Evolutionary conservation across 1,140 invertebrate species (phyloP).

Genomic region (Bombus turneri): DNA sequence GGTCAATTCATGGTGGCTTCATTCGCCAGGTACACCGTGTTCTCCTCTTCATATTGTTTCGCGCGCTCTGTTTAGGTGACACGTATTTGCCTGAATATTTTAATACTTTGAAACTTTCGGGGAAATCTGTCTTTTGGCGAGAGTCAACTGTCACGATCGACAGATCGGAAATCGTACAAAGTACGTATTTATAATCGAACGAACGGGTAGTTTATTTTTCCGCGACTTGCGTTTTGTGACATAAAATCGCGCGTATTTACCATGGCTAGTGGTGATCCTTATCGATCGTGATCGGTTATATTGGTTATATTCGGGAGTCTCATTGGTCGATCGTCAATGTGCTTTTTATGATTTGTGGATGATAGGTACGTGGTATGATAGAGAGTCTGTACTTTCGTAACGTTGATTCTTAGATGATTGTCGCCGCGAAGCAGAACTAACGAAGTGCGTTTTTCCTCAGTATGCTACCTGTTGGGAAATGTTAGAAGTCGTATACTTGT

Average conservation of each 20-base stretch:
- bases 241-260: background rate
- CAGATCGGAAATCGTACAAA: too few relatives aligned
- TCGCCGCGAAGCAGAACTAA: too few relatives aligned
- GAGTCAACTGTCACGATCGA: background rate
- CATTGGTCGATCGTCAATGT: background rate
- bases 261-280: background rate
- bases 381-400: background rate
- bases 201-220: background rate
- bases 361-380: background rate
- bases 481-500: background rate
- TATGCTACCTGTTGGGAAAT: background rate
- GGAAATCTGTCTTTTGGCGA: background rate
- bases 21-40: slow-evolving; percentile 77
- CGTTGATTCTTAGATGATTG: background rate
- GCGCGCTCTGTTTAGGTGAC: background rate
- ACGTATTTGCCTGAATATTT: background rate
- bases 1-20: slow-evolving; percentile 81
- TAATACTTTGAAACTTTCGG: too few relatives aligned
- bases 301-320: too few relatives aligned
- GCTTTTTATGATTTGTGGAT: background rate
- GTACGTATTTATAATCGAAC: background rate
- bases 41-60: slow-evolving; percentile 28
- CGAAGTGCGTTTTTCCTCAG: background rate
- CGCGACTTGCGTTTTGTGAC: background rate
- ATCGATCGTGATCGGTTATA: background rate